These are phyloP conservation scores for Enteromius thamalakanensis DNA, from an alignment of 2,797 vertebrate genomes.

Conservation along the genomic window DNA sequence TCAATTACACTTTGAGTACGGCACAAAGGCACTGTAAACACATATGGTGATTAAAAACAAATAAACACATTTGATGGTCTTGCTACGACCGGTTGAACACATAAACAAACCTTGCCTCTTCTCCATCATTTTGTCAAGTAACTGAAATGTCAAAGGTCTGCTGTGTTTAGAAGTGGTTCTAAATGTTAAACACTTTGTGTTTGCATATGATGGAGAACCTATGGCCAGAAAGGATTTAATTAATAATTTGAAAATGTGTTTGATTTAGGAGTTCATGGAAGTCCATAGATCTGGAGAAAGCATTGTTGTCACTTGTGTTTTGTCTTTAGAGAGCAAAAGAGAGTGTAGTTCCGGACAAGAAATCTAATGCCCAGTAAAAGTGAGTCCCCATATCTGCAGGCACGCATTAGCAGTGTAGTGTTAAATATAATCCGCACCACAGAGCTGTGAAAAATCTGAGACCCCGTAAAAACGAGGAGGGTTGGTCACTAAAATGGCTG, in stretches of 20 bases:
- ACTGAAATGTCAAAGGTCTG: conserved; percentile 32
- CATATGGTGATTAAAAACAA: conserved; percentile 64
- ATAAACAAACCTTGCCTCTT: conserved; percentile 55
- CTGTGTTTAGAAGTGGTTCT: conserved; percentile 31
- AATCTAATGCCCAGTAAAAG: conserved; percentile 66
- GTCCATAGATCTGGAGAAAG: conserved; percentile 6
- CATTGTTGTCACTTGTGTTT: conserved; percentile 48
- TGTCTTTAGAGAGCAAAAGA: conserved; percentile 27
- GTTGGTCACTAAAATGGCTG: conserved; percentile 60
- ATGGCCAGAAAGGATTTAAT: conserved; percentile 20
- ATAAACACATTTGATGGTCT: conserved; percentile 60
- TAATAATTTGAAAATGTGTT: background rate
- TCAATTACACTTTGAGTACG: conserved; percentile 46
- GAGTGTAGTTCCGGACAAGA: conserved; percentile 53
- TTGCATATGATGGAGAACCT: conserved; percentile 36
- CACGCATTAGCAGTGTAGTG: conserved; percentile 55
- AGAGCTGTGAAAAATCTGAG: conserved; percentile 52
- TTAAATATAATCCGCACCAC: conserved; percentile 67
- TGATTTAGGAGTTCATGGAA: conserved; percentile 1
- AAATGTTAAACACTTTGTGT: conserved; percentile 22
- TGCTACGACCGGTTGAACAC: conserved; percentile 22
- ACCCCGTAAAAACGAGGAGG: conserved; percentile 65
- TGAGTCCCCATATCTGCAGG: conserved; percentile 67
- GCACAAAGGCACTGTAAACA: conserved; percentile 54
- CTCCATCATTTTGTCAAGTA: conserved; percentile 49